Evolutionary conservation across 92 coral and sea anemone species (phyloP).

Genomic region (Zoanthus gigantus): DNA sequence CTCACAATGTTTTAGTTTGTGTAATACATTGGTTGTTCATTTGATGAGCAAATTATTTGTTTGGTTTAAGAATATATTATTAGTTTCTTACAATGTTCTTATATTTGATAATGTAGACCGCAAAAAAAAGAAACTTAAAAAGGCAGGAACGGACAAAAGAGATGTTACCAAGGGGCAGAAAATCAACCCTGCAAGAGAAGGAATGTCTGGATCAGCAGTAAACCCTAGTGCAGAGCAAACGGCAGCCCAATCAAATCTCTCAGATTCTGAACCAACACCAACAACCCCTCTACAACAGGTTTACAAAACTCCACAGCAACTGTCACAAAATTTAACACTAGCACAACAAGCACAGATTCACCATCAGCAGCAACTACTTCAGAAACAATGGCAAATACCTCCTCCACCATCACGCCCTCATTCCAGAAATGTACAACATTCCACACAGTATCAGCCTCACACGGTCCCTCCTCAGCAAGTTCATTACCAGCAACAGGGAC

Average conservation of each 20-base stretch:
- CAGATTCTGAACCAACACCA: constrained; percentile 57
- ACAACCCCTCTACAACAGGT: constrained; percentile 59
- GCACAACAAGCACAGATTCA: constrained; percentile 47
- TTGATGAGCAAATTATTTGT: too few species aligned
- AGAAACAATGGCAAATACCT: constrained; percentile 60
- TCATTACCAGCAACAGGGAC: constrained; percentile 53
- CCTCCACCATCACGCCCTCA: constrained; percentile 61
- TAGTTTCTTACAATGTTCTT: too few species aligned
- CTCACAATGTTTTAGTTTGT: too few species aligned
- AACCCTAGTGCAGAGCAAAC: constrained; percentile 78
- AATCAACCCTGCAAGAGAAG: constrained; percentile 66
- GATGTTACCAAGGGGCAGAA: constrained; percentile 66
- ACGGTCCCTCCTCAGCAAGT: constrained; percentile 59
- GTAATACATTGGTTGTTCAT: too few species aligned
- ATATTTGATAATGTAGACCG: constrained; percentile 38
- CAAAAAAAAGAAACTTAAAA: constrained; percentile 73
- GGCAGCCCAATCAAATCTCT: constrained; percentile 59
- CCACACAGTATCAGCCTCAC: constrained; percentile 33
- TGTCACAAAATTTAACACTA: constrained; percentile 49
- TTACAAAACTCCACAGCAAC: constrained; percentile 70
- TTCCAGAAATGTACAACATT: constrained; percentile 35
- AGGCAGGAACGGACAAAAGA: constrained; percentile 64
- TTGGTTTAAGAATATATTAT: too few species aligned
- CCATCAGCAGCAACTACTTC: constrained; percentile 39
- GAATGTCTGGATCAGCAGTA: constrained; percentile 75